Conservation (phyloP, 1,140 invertebrate genomes). For the Pollicipes pollicipes region DNA sequence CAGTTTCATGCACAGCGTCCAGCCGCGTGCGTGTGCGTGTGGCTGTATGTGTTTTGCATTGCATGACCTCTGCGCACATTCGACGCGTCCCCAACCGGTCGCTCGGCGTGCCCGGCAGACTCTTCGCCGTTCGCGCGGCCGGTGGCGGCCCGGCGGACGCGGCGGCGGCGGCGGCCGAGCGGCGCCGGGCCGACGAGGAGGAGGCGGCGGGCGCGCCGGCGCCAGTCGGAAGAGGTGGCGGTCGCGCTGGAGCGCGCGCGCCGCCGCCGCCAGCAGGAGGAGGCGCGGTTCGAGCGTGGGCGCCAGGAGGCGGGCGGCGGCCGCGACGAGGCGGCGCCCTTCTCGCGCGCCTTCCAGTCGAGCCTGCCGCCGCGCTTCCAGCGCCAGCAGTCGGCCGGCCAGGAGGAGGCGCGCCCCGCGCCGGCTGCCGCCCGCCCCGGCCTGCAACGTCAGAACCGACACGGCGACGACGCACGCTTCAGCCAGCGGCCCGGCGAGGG, state of each 20-base stretch:
- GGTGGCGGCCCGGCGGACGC: neutral
- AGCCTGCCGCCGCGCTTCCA: neutral
- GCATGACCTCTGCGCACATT: too few relatives aligned
- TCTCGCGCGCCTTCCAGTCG: too few relatives aligned
- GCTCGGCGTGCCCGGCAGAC: too few relatives aligned
- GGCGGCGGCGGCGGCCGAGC: too few relatives aligned
- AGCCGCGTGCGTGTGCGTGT: too few relatives aligned
- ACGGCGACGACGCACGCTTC: neutral
- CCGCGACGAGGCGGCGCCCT: too few relatives aligned
- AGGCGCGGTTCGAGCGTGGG: neutral
- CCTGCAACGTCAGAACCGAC: neutral
- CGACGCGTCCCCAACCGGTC: too few relatives aligned
- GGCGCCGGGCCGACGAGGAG: neutral
- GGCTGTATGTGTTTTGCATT: too few relatives aligned
- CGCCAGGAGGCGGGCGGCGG: neutral
- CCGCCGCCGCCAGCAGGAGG: neutral
- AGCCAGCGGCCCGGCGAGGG: neutral
- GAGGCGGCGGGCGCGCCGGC: neutral
- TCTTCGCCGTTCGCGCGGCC: too few relatives aligned
- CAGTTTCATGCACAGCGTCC: too few relatives aligned
- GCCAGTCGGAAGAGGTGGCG: neutral
- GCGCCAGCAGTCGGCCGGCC: neutral
- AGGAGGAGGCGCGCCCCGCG: neutral
- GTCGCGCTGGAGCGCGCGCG: neutral
- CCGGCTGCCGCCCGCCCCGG: too few relatives aligned